phyloP scores from a whole-genome alignment of 2,797 vertebrate genomes.

The Mormyrops attenuatus region DNA sequence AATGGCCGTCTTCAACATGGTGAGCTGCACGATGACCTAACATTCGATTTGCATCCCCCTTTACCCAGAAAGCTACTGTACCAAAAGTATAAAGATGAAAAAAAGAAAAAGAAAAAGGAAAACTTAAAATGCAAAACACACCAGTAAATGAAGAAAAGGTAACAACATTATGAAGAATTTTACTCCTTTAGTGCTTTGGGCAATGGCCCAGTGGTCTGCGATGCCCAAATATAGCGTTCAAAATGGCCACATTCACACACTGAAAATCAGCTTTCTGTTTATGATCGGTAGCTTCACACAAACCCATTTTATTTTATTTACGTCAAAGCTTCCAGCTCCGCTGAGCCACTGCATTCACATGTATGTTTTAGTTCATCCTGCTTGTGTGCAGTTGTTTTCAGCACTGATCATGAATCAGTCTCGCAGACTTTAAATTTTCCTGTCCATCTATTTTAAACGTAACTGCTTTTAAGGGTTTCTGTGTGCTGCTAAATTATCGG shows the following conservation, averaged over 20 bases:
- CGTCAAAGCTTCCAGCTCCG: not conserved
- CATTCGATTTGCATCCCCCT: not conserved
- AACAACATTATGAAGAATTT: not conserved
- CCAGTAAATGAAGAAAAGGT: not conserved
- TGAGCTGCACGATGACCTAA: constrained; percentile 47
- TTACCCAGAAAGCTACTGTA: not conserved
- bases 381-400: not conserved
- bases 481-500: not conserved
- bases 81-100: not conserved
- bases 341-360: not conserved
- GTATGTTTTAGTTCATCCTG: not conserved
- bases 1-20: constrained; percentile 93
- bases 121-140: not conserved
- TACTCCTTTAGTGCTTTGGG: not conserved
- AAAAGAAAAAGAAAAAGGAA: not conserved
- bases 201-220: not conserved
- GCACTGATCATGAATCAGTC: not conserved
- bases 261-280: not conserved
- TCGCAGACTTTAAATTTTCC: not conserved
- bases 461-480: not conserved
- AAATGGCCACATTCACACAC: not conserved
- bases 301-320: not conserved
- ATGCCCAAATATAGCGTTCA: not conserved
- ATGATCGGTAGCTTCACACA: not conserved
- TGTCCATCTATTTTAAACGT: not conserved